These are phyloP conservation scores for Neocrepidodera transversa DNA, from an alignment of 2,888 invertebrate genomes.

Conservation along the genomic window DNA sequence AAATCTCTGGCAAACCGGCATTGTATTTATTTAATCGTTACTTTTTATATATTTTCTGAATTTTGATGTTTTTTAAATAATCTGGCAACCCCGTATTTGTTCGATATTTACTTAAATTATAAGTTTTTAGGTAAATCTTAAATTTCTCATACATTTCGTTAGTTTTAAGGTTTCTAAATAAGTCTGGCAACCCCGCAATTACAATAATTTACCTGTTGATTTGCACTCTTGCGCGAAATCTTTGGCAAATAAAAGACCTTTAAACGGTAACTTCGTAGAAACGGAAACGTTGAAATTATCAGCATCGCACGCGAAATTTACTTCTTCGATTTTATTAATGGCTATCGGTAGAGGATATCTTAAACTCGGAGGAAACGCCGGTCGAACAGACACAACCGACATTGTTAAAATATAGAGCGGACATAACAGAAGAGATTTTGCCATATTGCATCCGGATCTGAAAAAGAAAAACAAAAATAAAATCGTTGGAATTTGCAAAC, in stretches of 20 bases:
- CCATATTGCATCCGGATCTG: conserved; percentile 42
- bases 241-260: conserved; percentile 76
- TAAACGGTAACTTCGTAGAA: conserved; percentile 70
- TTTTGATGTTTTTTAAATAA: too few species aligned
- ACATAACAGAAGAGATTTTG: conserved; percentile 24
- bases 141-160: too few species aligned
- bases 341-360: conserved; percentile 45
- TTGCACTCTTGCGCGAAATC: conserved; percentile 78
- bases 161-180: too few species aligned
- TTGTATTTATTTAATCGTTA: too few species aligned
- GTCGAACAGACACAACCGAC: conserved; percentile 29
- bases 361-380: conserved; percentile 48
- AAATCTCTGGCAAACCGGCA: too few species aligned
- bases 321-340: conserved; percentile 66
- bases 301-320: conserved; percentile 70
- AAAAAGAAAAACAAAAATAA: conserved; percentile 12
- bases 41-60: too few species aligned
- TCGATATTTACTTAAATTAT: too few species aligned
- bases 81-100: too few species aligned
- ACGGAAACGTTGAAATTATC: conserved; percentile 69
- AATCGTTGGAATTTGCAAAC: too few species aligned
- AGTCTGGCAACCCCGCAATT: too few species aligned
- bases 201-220: conserved; percentile 65
- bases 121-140: too few species aligned
- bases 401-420: conserved; percentile 31